Evolutionary conservation across 1,140 invertebrate genomes (phyloP).

Genomic region (Musca domestica): DNA sequence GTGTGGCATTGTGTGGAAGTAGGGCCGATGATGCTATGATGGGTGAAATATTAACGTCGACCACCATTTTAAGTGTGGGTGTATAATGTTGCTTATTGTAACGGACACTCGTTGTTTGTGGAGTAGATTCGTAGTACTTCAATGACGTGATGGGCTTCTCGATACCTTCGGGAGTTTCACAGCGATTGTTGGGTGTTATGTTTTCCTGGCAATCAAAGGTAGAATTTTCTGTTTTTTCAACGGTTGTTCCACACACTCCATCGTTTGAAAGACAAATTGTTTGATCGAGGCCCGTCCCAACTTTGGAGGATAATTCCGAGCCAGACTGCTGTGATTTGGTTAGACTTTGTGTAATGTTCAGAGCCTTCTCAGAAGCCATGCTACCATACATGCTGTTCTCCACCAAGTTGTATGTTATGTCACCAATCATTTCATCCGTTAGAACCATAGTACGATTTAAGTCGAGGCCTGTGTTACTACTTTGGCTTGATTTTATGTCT

Average conservation of each 20-base stretch:
- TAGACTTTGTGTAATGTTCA: constrained; percentile 3
- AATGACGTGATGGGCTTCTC: constrained; percentile 31
- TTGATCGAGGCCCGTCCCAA: constrained; percentile 32
- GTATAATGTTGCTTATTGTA: constrained; percentile 34
- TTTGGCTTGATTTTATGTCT: neutral
- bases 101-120: constrained; percentile 34
- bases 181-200: constrained; percentile 26
- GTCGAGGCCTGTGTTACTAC: neutral
- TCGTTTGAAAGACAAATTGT: constrained; percentile 27
- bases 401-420: constrained; percentile 45
- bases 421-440: constrained; percentile 47
- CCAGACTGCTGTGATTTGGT: constrained; percentile 26
- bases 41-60: constrained; percentile 43
- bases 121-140: constrained; percentile 42
- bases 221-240: constrained; percentile 33
- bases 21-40: constrained; percentile 31
- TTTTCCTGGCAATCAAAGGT: constrained; percentile 32
- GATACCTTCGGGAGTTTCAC: constrained; percentile 43
- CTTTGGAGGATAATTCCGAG: constrained; percentile 36
- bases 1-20: constrained; percentile 24
- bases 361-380: neutral
- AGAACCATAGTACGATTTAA: constrained; percentile 38
- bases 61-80: constrained; percentile 32
- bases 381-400: constrained; percentile 38
- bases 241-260: constrained; percentile 24